Percentiles rank a stretch among this genome's conserved stretches.
Conservation (phyloP, 37 sponge, comb jelly and placozoan genomes). For the Aplysina aerophoba region DNA sequence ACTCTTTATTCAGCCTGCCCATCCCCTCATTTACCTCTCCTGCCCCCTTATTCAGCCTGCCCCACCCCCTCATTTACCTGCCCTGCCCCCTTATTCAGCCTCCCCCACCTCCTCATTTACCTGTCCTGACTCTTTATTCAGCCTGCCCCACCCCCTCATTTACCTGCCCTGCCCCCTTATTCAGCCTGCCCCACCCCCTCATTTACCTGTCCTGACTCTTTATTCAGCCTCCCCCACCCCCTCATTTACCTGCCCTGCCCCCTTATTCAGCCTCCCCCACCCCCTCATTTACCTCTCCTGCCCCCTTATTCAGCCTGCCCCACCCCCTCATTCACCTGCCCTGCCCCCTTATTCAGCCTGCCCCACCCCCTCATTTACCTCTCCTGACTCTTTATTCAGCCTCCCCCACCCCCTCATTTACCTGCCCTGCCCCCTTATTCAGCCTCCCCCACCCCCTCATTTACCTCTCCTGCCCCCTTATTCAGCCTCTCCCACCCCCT, state of each 20-base stretch:
- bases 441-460: conserved; percentile 55
- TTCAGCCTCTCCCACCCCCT: neutral
- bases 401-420: no score
- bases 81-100: neutral
- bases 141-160: neutral
- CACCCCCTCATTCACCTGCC: no score
- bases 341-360: conserved; percentile 1
- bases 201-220: neutral
- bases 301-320: no score
- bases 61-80: neutral
- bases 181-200: no score
- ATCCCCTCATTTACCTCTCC: neutral
- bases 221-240: neutral
- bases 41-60: neutral
- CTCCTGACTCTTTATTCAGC: no score
- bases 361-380: conserved; percentile 63
- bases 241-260: neutral
- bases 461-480: no score
- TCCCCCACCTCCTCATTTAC: neutral
- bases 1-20: neutral
- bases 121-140: no score
- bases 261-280: neutral
- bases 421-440: neutral
- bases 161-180: neutral
- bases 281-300: no score